Evolutionary conservation across 2,113 vertebrate species (phyloP).

Genomic region (Miniopterus natalensis): DNA sequence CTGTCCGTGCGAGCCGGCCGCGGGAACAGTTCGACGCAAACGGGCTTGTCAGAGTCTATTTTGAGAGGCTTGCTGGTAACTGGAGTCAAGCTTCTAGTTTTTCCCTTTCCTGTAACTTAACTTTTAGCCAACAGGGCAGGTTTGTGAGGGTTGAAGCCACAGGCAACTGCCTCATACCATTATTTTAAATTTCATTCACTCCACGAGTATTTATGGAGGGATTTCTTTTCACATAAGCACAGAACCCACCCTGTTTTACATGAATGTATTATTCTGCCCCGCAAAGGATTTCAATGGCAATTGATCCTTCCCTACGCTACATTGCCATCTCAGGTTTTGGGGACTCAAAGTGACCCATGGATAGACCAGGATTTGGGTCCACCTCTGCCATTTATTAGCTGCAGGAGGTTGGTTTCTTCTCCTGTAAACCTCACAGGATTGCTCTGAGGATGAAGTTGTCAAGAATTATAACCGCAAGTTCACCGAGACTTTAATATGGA

Average conservation of each 20-base stretch:
- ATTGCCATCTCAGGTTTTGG: not conserved
- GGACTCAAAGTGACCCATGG: not conserved
- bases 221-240: not conserved
- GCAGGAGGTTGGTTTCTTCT: not conserved
- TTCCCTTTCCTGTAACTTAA: slow-evolving; percentile 9
- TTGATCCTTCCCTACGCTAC: accelerated
- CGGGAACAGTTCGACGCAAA: slow-evolving; percentile 62
- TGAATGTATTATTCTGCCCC: not conserved
- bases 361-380: not conserved
- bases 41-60: not conserved
- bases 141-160: not conserved
- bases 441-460: not conserved
- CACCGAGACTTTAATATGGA: not conserved
- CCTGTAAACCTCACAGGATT: not conserved
- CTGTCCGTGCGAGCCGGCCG: not conserved
- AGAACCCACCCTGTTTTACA: not conserved
- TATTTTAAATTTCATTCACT: not conserved
- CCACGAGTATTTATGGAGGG: not conserved
- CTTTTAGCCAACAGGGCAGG: not conserved
- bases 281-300: not conserved
- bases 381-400: not conserved
- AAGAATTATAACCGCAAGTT: not conserved
- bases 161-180: not conserved
- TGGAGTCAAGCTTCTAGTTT: not conserved
- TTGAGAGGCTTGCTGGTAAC: not conserved